phyloP scores from a whole-genome alignment of 2,113 vertebrate genomes.

The Mobula birostris region DNA sequence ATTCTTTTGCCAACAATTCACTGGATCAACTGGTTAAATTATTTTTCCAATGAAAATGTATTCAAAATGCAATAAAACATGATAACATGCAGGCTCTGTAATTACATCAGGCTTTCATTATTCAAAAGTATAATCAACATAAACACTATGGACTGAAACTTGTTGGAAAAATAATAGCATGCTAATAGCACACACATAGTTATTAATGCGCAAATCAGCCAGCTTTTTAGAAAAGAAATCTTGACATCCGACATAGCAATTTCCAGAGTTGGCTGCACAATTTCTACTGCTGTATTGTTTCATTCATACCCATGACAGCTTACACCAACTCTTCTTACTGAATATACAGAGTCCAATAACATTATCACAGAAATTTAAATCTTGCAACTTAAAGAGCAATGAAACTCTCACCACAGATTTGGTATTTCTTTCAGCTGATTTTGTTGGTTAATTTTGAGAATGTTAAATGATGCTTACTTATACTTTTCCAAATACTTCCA shows the following conservation, averaged over 20 bases:
- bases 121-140: background rate
- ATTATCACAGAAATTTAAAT: background rate
- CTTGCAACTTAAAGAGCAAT: background rate
- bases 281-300: background rate
- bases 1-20: background rate
- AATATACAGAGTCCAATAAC: background rate
- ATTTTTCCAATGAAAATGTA: background rate
- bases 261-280: background rate
- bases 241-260: background rate
- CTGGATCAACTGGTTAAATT: background rate
- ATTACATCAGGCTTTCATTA: background rate
- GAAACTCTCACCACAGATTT: background rate
- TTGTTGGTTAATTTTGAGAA: background rate
- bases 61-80: background rate
- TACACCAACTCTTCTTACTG: background rate
- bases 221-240: background rate
- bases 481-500: background rate
- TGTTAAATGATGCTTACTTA: background rate
- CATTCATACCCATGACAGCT: background rate
- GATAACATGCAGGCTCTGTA: background rate
- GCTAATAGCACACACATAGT: background rate
- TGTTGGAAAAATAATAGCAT: background rate
- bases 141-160: background rate
- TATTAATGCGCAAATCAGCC: background rate
- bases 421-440: background rate